Base-by-base conservation (phyloP, 2,888 invertebrate species). In the Drosophila anomelani region DNA sequence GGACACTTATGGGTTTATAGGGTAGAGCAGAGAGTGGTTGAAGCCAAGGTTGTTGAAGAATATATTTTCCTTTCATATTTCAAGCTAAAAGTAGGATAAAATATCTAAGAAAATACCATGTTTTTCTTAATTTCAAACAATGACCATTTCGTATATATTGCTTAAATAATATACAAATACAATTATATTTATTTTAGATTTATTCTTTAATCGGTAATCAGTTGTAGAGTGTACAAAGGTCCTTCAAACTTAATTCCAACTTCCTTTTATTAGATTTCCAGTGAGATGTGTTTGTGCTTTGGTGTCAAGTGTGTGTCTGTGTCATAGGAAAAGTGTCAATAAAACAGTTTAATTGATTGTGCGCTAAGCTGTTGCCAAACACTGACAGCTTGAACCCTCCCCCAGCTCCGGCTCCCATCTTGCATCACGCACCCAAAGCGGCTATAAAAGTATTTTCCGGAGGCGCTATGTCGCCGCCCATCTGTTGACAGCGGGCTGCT, bases 261-360 rank as follows among this genome's bases (percentile, higher is more conserved):
- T 34, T 34, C 36, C 17, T 20, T 43, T 39, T 55, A 63, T 36
- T n/a, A 43, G 20, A 20, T 12, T 61, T 51, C 26, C 46, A 47
- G 36, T 57, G 34, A 34, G 38, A 34, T 49, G 39, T 70, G 51
- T 51, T 26, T 47, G 51, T 49, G 36, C 55, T 44, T 47, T 41
- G 56, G 20, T 51, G 59, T 58, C 60, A 67, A 73, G 57, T 55
- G 63, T 69, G 81, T 76, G 62, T 72, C 49, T 57, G 61, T 68
- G 66, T 62, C 61, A 57, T 20, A 44, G 53, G 66, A 81, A 81
- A 85, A 88, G 87, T 76, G 87, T 74, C 82, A 79, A 84, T 88
- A 80, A 86, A 88, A 79, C 85, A 79, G 75, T 84, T 88, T 88
- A 88, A 85, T 85, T 88, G 85, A 85, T 88, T 85, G 85, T 76